These are phyloP conservation scores for Uloborus diversus DNA, from an alignment of 1,140 invertebrate species.

Conservation along the genomic window DNA sequence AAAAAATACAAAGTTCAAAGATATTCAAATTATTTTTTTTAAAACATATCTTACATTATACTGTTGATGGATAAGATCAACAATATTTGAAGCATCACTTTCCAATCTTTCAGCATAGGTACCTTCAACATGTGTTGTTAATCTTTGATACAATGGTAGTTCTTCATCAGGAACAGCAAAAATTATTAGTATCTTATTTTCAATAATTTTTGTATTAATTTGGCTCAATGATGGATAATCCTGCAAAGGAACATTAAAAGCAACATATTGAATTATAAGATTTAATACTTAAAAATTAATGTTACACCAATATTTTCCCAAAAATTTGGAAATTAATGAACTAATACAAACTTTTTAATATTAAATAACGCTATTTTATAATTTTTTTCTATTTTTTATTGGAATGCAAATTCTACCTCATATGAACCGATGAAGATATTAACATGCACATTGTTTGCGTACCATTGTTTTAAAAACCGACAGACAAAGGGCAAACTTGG, in stretches of 20 bases:
- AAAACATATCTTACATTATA: constrained; percentile 75
- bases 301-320: neutral
- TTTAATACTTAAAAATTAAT: neutral
- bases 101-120: constrained; percentile 84
- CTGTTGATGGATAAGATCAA: constrained; percentile 86
- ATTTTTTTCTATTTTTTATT: too few relatives aligned
- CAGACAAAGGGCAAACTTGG: too few relatives aligned
- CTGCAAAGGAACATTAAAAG: constrained; percentile 63
- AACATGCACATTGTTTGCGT: too few relatives aligned
- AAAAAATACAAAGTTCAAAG: neutral
- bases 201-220: constrained; percentile 82
- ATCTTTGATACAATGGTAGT: constrained; percentile 80
- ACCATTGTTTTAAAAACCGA: too few relatives aligned
- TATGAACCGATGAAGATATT: too few relatives aligned
- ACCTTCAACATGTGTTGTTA: constrained; percentile 79
- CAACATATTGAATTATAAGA: neutral
- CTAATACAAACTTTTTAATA: too few relatives aligned
- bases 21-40: neutral
- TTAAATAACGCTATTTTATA: too few relatives aligned
- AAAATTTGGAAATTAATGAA: neutral
- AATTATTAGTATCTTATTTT: constrained; percentile 95
- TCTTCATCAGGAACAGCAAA: constrained; percentile 93
- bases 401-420: too few relatives aligned
- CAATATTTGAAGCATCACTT: constrained; percentile 91
- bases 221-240: constrained; percentile 97